Percentiles rank a stretch among this genome's conserved stretches.
phyloP scores from a whole-genome alignment of 2,888 invertebrate species.

The Schizotus pectinicornis region DNA sequence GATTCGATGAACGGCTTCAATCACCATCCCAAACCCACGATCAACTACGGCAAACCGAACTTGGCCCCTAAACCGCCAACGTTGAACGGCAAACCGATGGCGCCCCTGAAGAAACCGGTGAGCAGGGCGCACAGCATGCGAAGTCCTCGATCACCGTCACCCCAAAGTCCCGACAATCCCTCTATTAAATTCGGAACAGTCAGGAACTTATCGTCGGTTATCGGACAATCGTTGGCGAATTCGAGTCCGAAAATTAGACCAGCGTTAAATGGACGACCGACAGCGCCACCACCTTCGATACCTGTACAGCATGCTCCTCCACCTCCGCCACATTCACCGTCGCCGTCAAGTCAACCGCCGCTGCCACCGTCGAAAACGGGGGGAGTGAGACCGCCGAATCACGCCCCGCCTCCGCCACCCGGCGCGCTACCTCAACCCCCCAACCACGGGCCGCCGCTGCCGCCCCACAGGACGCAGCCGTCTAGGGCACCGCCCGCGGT shows the following conservation, averaged over 20 bases:
- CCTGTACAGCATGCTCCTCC: constrained; percentile 56
- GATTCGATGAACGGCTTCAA: constrained; percentile 38
- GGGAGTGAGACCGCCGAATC: constrained; percentile 53
- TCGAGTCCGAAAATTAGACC: constrained; percentile 49
- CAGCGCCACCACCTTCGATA: constrained; percentile 55
- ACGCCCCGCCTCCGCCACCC: constrained; percentile 55
- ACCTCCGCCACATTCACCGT: constrained; percentile 54
- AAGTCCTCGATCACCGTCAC: constrained; percentile 73
- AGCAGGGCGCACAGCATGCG: constrained; percentile 85
- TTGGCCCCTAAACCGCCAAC: constrained; percentile 84
- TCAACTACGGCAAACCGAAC: constrained; percentile 78
- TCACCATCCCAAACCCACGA: constrained; percentile 56
- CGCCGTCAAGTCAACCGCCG: constrained; percentile 60
- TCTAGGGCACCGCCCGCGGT: constrained; percentile 50
- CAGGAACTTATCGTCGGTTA: constrained; percentile 57
- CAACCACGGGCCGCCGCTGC: constrained; percentile 54
- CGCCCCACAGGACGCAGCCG: constrained; percentile 45
- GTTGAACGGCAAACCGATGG: constrained; percentile 65
- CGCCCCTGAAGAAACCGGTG: constrained; percentile 69
- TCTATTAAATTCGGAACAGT: constrained; percentile 55
- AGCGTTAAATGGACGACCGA: constrained; percentile 49
- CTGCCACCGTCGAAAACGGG: constrained; percentile 39
- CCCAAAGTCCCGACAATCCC: constrained; percentile 57
- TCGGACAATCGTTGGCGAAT: constrained; percentile 62
- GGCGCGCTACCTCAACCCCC: constrained; percentile 44